Evolutionary conservation across 2,113 vertebrate species (phyloP).

Genomic region (Erpornis zantholeuca): DNA sequence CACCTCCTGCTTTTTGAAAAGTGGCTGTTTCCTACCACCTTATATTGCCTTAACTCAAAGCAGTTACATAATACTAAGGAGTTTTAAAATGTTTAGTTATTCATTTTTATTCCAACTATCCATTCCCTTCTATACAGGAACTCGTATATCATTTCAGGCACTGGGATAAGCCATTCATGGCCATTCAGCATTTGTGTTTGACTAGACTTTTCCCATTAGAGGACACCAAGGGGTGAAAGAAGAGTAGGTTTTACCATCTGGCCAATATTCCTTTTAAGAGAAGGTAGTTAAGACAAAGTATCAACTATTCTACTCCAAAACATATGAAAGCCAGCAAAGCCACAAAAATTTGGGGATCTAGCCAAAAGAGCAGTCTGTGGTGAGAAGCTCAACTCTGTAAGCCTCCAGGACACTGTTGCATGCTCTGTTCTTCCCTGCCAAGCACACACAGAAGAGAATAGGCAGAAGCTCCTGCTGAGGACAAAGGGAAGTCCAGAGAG

Average conservation of each 20-base stretch:
- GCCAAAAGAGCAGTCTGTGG: background rate
- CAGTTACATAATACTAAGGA: background rate
- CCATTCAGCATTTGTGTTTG: background rate
- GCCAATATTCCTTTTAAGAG: background rate
- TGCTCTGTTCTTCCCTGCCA: background rate
- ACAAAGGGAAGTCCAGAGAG: background rate
- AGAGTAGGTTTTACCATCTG: background rate
- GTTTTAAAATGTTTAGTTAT: background rate
- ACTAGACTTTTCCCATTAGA: background rate
- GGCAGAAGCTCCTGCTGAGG: background rate
- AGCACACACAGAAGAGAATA: rapidly evolving
- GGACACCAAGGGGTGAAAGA: background rate
- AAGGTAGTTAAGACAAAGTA: background rate
- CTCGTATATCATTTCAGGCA: background rate
- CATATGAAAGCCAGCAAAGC: background rate
- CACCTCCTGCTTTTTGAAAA: background rate
- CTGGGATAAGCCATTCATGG: background rate
- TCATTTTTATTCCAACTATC: background rate
- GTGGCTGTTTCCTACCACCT: background rate
- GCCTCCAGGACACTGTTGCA: background rate
- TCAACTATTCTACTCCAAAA: background rate
- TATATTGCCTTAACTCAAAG: background rate
- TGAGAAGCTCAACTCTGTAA: background rate
- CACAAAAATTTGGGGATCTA: background rate
- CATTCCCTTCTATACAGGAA: background rate